Percentiles rank a stretch among this genome's conserved stretches.
phyloP scores from a whole-genome alignment of 2,888 invertebrate genomes.

The Synanthedon andrenaeformis region DNA sequence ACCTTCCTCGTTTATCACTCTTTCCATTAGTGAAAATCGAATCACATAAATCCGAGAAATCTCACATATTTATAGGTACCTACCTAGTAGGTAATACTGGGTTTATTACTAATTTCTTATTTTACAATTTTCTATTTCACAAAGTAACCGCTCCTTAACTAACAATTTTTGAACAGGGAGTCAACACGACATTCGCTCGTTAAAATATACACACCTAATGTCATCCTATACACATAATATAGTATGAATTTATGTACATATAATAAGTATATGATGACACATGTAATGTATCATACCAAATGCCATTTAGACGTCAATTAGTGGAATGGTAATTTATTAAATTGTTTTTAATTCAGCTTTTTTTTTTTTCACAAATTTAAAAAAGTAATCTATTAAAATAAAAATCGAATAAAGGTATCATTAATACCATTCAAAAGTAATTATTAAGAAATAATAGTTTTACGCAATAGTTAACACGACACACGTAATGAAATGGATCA shows the following conservation, averaged over 20 bases:
- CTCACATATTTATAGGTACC: too few relatives aligned
- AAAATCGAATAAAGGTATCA: constrained; percentile 14
- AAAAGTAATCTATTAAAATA: too few relatives aligned
- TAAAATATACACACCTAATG: constrained; percentile 7
- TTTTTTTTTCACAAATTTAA: too few relatives aligned
- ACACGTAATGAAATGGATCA: constrained; percentile 31
- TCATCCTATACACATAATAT: constrained; percentile 1
- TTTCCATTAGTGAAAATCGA: too few relatives aligned
- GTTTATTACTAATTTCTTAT: too few relatives aligned
- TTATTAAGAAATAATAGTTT: too few relatives aligned
- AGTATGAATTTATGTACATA: not conserved
- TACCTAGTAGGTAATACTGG: too few relatives aligned
- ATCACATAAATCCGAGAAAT: too few relatives aligned
- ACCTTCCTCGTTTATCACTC: too few relatives aligned
- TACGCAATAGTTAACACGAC: constrained; percentile 1
- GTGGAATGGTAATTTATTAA: not conserved
- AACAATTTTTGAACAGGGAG: constrained; percentile 5
- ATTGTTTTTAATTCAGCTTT: too few relatives aligned
- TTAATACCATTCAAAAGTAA: constrained; percentile 15
- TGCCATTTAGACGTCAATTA: not conserved
- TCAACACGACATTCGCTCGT: constrained; percentile 27
- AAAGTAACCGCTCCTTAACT: not conserved
- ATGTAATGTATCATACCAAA: not conserved
- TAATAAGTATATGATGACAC: too few relatives aligned
- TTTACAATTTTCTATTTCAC: too few relatives aligned